phyloP scores from a whole-genome alignment of 2,888 invertebrate species.

The Melieria crassipennis region DNA sequence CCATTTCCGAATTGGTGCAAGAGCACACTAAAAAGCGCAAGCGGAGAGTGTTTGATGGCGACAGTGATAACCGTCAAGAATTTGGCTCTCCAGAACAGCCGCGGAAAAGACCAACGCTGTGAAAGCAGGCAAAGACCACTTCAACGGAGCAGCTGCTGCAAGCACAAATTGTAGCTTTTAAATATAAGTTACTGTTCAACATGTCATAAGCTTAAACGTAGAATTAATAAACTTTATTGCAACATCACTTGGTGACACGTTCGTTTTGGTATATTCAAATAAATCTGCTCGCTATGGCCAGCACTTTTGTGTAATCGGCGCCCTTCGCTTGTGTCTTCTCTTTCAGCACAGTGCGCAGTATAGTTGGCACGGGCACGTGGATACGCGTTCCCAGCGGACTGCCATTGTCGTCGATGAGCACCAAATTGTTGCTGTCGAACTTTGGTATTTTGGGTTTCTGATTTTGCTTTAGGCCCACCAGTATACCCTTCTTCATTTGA shows the following conservation, averaged over 20 bases:
- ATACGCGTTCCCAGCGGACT: slow-evolving; percentile 95
- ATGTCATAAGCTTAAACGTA: background rate
- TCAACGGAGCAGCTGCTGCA: too few species aligned
- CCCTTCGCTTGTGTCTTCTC: slow-evolving; percentile 83
- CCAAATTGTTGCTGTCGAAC: slow-evolving; percentile 95
- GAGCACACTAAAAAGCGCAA: slow-evolving; percentile 64
- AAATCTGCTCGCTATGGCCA: slow-evolving; percentile 84
- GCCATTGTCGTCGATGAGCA: slow-evolving; percentile 94
- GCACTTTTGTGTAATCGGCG: slow-evolving; percentile 90
- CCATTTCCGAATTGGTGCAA: slow-evolving; percentile 60
- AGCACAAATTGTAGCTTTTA: background rate
- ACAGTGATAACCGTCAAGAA: slow-evolving; percentile 1
- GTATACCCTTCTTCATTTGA: slow-evolving; percentile 91
- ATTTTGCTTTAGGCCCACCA: slow-evolving; percentile 87
- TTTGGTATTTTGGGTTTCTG: slow-evolving; percentile 85
- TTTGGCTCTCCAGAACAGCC: slow-evolving; percentile 41
- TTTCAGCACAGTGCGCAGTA: slow-evolving; percentile 84
- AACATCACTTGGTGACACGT: background rate
- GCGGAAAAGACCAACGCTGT: slow-evolving; percentile 47
- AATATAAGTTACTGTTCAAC: slow-evolving; percentile 33
- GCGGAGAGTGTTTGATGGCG: slow-evolving; percentile 52
- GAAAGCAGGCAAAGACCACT: too few species aligned
- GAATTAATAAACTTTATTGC: background rate
- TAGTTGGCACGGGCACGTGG: slow-evolving; percentile 92
- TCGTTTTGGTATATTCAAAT: slow-evolving; percentile 44